These are phyloP conservation scores for Melipona quadrifasciata DNA, from an alignment of 1,140 invertebrate genomes.

Conservation along the genomic window DNA sequence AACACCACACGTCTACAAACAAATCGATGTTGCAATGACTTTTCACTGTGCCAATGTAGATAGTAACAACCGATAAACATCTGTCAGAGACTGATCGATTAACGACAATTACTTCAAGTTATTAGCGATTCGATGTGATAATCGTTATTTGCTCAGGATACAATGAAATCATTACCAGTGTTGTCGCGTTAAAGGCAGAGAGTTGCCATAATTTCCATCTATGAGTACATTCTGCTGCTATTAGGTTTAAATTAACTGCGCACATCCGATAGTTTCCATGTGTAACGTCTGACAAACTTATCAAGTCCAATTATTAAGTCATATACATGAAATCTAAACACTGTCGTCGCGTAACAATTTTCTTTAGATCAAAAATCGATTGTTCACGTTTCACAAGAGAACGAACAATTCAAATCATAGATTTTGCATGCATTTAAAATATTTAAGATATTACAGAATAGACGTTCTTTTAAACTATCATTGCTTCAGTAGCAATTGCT, in stretches of 20 bases:
- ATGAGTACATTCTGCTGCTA: neutral
- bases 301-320: neutral
- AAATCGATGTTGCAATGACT: neutral
- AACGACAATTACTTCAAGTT: constrained; percentile 14
- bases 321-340: neutral
- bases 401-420: neutral
- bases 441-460: no score
- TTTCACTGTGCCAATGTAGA: neutral
- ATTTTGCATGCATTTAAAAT: neutral
- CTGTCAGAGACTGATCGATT: constrained; percentile 5
- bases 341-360: neutral
- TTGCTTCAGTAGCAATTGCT: neutral
- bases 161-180: neutral
- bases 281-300: neutral
- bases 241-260: neutral
- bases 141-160: constrained; percentile 8
- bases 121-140: constrained; percentile 16
- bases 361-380: neutral
- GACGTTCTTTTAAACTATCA: no score
- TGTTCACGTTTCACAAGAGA: neutral
- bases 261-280: neutral
- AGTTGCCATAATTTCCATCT: neutral
- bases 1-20: neutral
- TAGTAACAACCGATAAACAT: neutral
- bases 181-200: neutral